These are phyloP conservation scores for Peromyscus nudipes DNA, from an alignment of 2,797 vertebrate species.

Conservation along the genomic window DNA sequence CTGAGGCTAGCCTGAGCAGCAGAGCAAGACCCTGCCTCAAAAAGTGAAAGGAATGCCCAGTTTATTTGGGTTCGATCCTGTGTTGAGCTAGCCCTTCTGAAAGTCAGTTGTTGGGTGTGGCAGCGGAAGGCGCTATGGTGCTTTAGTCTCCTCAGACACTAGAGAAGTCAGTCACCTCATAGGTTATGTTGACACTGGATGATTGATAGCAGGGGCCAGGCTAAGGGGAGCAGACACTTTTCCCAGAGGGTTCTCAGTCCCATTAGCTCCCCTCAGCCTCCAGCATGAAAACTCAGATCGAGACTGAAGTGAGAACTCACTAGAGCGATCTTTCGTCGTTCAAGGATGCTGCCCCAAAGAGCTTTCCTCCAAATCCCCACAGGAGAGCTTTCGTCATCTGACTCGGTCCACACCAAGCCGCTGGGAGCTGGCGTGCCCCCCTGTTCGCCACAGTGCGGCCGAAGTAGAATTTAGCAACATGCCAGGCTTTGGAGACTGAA, in stretches of 20 bases:
- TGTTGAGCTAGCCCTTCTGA: neutral
- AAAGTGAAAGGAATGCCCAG: neutral
- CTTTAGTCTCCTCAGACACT: neutral
- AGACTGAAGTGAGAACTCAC: neutral
- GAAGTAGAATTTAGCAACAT: neutral
- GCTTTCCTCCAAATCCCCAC: neutral
- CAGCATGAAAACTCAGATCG: neutral
- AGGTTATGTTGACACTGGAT: neutral
- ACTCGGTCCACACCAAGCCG: neutral
- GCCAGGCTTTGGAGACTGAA: neutral
- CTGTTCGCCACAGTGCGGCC: neutral
- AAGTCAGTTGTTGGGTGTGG: neutral
- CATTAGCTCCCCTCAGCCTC: neutral
- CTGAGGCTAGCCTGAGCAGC: neutral
- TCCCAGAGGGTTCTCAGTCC: neutral
- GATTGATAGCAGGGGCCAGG: neutral
- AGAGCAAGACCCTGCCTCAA: neutral
- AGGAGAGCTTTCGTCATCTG: neutral
- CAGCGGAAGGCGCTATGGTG: neutral
- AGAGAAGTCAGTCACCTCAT: neutral
- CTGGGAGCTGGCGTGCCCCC: neutral
- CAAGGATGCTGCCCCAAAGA: neutral
- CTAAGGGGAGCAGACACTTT: neutral
- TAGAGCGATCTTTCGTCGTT: neutral
- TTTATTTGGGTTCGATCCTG: neutral